phyloP scores from a whole-genome alignment of 2,888 invertebrate species.

The Eilema caniola region DNA sequence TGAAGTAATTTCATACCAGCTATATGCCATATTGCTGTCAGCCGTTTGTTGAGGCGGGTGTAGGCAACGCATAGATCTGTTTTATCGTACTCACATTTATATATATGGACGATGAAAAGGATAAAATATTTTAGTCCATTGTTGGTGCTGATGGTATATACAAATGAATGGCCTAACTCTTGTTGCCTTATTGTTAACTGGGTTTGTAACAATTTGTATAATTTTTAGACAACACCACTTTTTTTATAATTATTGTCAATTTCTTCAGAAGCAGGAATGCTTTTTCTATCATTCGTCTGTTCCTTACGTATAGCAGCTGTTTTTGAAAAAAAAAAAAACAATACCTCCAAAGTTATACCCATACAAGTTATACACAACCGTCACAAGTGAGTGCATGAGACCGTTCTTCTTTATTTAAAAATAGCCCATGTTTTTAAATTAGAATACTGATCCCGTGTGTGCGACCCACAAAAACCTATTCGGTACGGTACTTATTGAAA shows the following conservation, averaged over 20 bases:
- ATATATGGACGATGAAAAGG: neutral
- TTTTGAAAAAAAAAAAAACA: too few species aligned
- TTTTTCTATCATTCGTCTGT: too few species aligned
- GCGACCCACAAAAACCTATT: too few species aligned
- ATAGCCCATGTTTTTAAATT: neutral
- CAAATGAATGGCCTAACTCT: neutral
- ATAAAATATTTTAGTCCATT: neutral
- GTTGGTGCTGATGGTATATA: neutral
- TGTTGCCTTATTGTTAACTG: neutral
- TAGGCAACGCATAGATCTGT: neutral
- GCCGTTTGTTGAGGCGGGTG: neutral
- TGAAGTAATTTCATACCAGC: constrained; percentile 10
- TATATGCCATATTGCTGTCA: neutral
- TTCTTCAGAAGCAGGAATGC: too few species aligned
- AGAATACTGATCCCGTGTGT: neutral
- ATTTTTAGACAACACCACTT: too few species aligned
- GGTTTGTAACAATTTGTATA: too few species aligned
- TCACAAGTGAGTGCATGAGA: neutral
- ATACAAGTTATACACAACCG: too few species aligned
- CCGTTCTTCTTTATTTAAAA: neutral
- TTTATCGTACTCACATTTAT: neutral
- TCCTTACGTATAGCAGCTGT: too few species aligned
- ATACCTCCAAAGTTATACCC: too few species aligned
- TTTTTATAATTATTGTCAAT: too few species aligned
- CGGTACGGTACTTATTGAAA: neutral